Base-by-base conservation (phyloP, 2,888 invertebrate species). In the Philhelius pedissequus region DNA sequence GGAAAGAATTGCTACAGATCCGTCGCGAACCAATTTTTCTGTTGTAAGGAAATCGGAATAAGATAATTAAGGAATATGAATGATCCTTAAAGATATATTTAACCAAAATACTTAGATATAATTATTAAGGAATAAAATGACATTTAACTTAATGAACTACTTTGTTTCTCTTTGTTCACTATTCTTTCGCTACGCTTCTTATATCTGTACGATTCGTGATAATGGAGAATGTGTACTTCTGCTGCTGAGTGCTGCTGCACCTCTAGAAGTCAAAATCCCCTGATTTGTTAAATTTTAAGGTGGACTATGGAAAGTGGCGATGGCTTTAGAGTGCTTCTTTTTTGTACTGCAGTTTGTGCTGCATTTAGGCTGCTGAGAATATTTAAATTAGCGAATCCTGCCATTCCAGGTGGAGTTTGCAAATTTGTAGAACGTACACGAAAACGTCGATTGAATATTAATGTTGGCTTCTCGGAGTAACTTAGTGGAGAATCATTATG, bases 221-320 rank as follows among this genome's bases (percentile, higher is more conserved):
- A 91, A 87, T 30, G 91, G 91, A 0, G 91, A 91, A 75, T 91
- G 91, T 13, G 91, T 91, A 86, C 90, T 91, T 79, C 90, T 90
- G 18, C 89, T 90, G 32, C 50, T 81, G 18, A 77, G 40, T 30
- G 54, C 62, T 9, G 78, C 78, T 15, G 87, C 71, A 80, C 89
- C 87, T 3, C 90, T 58, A 22, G 48, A 38, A 11, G 76, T 87
- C 7, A 60, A 58, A 15, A 60, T 69, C 15, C 56, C 35, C 43
- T 60, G 79, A 58, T 70, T 43, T 1, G 87, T 77, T 5, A 89
- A 84, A 45, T 52, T 86, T 9, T 78, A 62, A 6, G 82, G 50
- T 11, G 81, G 66, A 11, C 89, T 20, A 89, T 89, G 11, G 91
- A 90, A 73, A 91, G 84, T 2, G 91, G 91, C 58, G 91, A 91